Base-by-base conservation (phyloP, 2,888 invertebrate species). In the Pegoplata infirma region DNA sequence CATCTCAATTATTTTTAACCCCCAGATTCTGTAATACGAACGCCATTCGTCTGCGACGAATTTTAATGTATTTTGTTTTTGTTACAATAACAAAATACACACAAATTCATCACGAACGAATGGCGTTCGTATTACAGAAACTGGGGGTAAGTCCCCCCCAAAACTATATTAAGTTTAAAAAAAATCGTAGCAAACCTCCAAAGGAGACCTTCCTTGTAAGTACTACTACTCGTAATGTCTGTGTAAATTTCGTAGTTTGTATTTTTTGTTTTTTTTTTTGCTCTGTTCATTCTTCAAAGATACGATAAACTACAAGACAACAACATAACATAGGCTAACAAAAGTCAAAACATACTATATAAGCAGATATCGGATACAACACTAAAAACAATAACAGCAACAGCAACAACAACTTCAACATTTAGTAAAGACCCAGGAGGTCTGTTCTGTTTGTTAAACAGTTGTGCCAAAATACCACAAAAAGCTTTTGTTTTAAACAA, bases 361-460 rank as follows among this genome's bases (percentile, higher is more conserved):
- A 64, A 78, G 74, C 79, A 56, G 79, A 79, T 79, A 79, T 79
- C 79, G 79, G 75, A 75, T 67, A 72, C 75, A 79, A 79, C 44
- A 63, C 56, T 53, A 75, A 66, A 71, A 79, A 79, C 71, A 75
- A 71, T 69, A 69, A 47, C 67, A 67, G 49, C 71, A 67, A 64
- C 69, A 58, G 40, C 73, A 68, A 74, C 53, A 53, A 36, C 19
- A 53, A 56, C 74, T 71, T 71, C 75, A 79, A 79, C 75, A 79
- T 75, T 79, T 79, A 75, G 71, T 75, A 67, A 72, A 79, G 79
- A 79, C 79, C 75, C 79, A 79, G 79, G 79, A 79, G 79, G 79
- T 79, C 79, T 46, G 53, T 58, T 49, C 28, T 68, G 68, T 61
- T 63, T 76, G 75, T 76, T 76, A 72, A 79, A 79, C 75, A 75